phyloP scores from a whole-genome alignment of 2,888 invertebrate species.

The Cantharis rustica region DNA sequence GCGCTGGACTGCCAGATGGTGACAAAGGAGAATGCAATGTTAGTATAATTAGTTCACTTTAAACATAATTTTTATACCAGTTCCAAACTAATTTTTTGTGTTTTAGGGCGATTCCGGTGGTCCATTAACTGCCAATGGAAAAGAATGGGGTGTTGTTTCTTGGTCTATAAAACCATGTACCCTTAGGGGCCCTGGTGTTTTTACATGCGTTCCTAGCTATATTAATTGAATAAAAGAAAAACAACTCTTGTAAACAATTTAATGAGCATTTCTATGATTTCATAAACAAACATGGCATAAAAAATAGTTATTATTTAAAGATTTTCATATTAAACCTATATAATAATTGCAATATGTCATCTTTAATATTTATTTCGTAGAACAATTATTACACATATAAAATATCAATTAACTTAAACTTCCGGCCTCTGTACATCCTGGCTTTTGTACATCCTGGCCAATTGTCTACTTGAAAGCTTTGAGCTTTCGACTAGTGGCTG shows the following conservation, averaged over 20 bases:
- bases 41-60: conserved; percentile 20
- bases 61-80: not conserved
- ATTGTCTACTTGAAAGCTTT: too few species aligned
- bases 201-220: conserved; percentile 51
- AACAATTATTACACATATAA: too few species aligned
- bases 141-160: conserved; percentile 55
- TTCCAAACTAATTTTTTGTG: not conserved
- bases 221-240: conserved; percentile 12
- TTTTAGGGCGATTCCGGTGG: conserved; percentile 49
- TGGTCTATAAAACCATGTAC: conserved; percentile 57
- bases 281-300: too few species aligned
- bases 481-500: too few species aligned
- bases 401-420: too few species aligned
- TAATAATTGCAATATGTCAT: too few species aligned
- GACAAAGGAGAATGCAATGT: conserved; percentile 45
- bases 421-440: too few species aligned
- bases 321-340: too few species aligned
- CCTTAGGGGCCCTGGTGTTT: conserved; percentile 55
- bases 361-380: too few species aligned
- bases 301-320: too few species aligned
- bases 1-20: conserved; percentile 52
- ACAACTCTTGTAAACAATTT: not conserved
- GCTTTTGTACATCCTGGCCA: too few species aligned
- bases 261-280: not conserved
- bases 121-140: conserved; percentile 49